Evolutionary conservation across 2,113 vertebrate species (phyloP).

Genomic region (Chrysemys picta): DNA sequence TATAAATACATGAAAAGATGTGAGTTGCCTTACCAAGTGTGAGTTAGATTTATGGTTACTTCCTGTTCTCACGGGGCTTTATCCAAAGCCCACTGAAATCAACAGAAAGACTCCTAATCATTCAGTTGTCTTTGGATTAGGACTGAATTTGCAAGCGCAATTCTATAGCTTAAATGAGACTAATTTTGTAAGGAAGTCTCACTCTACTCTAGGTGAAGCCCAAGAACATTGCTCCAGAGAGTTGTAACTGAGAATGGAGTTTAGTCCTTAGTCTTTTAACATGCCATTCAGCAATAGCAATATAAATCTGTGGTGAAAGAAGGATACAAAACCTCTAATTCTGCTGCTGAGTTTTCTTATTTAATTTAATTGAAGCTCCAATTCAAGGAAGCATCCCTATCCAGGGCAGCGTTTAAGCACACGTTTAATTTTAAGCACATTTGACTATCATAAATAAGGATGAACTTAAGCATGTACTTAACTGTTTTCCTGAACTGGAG

Average conservation of each 20-base stretch:
- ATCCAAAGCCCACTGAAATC: not conserved
- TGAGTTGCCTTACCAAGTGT: no score
- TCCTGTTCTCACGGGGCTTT: not conserved
- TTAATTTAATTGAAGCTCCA: not conserved
- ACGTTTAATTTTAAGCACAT: not conserved
- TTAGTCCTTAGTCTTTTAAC: rapidly evolving
- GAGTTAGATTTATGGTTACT: not conserved
- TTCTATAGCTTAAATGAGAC: not conserved
- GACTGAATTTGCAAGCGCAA: rapidly evolving
- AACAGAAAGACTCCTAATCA: not conserved
- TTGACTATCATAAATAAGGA: not conserved
- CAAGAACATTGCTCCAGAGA: not conserved
- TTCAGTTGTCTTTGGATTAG: not conserved
- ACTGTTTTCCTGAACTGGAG: rapidly evolving
- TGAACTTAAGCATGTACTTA: not conserved
- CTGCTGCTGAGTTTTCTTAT: not conserved
- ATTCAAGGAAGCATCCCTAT: not conserved
- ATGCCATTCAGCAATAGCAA: rapidly evolving
- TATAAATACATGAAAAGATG: no score
- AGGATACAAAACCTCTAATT: not conserved
- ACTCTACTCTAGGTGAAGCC: not conserved
- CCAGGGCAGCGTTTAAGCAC: not conserved
- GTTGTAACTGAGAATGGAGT: not conserved
- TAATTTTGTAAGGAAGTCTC: rapidly evolving
- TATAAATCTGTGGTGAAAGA: not conserved